These are phyloP conservation scores for Drosophila athabasca DNA, from an alignment of 1,140 invertebrate species.

Conservation along the genomic window DNA sequence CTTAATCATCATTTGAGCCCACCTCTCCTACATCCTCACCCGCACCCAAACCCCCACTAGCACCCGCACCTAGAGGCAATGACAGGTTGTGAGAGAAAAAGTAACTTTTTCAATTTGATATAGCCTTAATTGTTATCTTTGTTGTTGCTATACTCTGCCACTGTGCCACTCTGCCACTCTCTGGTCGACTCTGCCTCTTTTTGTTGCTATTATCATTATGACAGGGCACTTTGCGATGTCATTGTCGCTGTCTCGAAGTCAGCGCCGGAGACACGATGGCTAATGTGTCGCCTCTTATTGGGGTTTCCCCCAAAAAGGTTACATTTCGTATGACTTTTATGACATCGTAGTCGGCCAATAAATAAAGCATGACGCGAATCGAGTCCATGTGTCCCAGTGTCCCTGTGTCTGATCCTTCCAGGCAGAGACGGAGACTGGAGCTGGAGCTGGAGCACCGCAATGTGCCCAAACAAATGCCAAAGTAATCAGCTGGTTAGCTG, in stretches of 20 bases:
- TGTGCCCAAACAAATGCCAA: conserved; percentile 72
- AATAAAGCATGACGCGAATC: conserved; percentile 56
- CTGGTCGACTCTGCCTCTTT: not conserved
- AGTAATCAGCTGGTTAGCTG: conserved; percentile 73
- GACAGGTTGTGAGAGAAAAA: conserved; percentile 55
- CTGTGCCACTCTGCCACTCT: conserved; percentile 17
- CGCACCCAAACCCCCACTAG: not conserved
- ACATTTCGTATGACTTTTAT: conserved; percentile 71
- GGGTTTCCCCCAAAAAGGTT: conserved; percentile 67
- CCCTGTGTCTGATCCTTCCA: not conserved
- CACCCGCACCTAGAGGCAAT: conserved; percentile 9
- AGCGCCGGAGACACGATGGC: conserved; percentile 42
- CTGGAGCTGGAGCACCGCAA: conserved; percentile 8
- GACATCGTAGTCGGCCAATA: conserved; percentile 69
- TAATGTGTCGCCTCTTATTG: conserved; percentile 59
- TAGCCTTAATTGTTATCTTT: conserved; percentile 76
- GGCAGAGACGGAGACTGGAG: no score
- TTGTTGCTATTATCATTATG: conserved; percentile 61
- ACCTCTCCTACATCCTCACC: not conserved
- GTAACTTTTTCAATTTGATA: conserved; percentile 77
- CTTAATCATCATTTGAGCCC: conserved; percentile 54
- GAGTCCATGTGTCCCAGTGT: not conserved
- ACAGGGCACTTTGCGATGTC: conserved; percentile 72
- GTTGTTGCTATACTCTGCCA: conserved; percentile 19
- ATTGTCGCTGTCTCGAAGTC: conserved; percentile 69